Evolutionary conservation across 2,113 vertebrate genomes (phyloP), one percentile per base, ranked within the genome.

Genomic region (Phylloscopus whistleri): DNA sequence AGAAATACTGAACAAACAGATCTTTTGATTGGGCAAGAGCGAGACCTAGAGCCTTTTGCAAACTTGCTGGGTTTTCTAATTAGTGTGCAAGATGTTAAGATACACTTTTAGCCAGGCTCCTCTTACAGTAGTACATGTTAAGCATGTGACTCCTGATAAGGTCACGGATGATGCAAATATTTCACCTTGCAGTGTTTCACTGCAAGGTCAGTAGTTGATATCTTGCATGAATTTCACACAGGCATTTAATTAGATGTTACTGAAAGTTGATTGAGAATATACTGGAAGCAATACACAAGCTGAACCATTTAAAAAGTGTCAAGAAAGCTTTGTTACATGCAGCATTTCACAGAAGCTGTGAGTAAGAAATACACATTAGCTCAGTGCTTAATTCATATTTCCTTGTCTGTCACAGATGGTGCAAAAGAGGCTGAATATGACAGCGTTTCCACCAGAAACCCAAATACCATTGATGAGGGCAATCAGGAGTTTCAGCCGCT

Each of bases 401-500:
- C 37, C 48, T 44, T 87, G 4, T 83, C 77, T 76, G 70, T 63
- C 28, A 41, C 30, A 97, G 95, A 59, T 83, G 59, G 11, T 87
- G 80, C 68, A 78, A 21, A 94, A 94, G 88, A 89, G 23, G 52
- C 39, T 53, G 92, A 87, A 69, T 56, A 92, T 63, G 74, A 76
- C 9, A 46, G 30, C 23, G 43, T 59, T 84, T 33, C 39, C 20
- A 30, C 58, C 18, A 67, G 82, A 87, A 95, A 75, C 59, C 46
- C 11, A 1, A 30, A 62, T 67, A 52, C 31, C 31, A 10, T 75
- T 10, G 93, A 84, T 53, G 84, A 94, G 37, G 88, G 10, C 46
- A 70, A 64, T 63, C 48, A 24, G 44, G 41, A 85, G 48, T 28
- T 92, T 62, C 73, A 52, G 27, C 91, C 72, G 7, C 82, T 39